Base-by-base conservation (phyloP, 2,888 invertebrate genomes). In the Habroteleia sp. region DNA sequence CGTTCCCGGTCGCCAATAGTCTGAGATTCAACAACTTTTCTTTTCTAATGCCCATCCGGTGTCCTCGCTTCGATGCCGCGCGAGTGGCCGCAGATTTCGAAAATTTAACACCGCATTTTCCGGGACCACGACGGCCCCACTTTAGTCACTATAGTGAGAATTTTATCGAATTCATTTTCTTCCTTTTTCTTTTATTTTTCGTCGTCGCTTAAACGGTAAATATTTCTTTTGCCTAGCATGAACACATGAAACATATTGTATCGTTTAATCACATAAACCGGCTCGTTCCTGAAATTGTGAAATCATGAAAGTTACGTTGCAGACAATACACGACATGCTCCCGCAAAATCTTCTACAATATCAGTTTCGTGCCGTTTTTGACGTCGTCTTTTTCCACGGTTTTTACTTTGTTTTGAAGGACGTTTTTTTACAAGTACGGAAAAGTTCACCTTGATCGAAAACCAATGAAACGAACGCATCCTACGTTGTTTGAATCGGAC, bases 171-270 rank as follows among this genome's bases (percentile, higher is more conserved):
- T 52, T 54, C 11, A 4, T 35, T 58, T 50, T 31, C 10, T 35
- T 29, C 11, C 7, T 20, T 48, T 62, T 25, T 14, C 39, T 23
- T 11, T 31, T 60, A 50, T 37, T 65, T 72, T 65, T 71, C 23
- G 20, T 44, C 44, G n/a, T 68, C 68, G 68, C 68, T 74, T 68
- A 68, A 68, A 74, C 10, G 65, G 78, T 82, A 74, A 80, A 79
- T 80, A 79, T 77, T 79, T 71, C 74, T 77, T 80, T 81, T 77
- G 74, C 78, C 80, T 82, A 84, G 71, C 62, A 80, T 84, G 82
- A 86, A 85, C 84, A 85, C 85, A 84, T 84, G 82, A 50, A 83
- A 84, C 79, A 79, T 83, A 83, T 84, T 82, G 80, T 82, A 82
- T 81, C 71, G 65, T 76, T 79, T 58, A 79, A 78, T 78, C 78